These are phyloP conservation scores for Rhyacophila evoluta DNA, from an alignment of 2,888 invertebrate genomes.

Conservation along the genomic window DNA sequence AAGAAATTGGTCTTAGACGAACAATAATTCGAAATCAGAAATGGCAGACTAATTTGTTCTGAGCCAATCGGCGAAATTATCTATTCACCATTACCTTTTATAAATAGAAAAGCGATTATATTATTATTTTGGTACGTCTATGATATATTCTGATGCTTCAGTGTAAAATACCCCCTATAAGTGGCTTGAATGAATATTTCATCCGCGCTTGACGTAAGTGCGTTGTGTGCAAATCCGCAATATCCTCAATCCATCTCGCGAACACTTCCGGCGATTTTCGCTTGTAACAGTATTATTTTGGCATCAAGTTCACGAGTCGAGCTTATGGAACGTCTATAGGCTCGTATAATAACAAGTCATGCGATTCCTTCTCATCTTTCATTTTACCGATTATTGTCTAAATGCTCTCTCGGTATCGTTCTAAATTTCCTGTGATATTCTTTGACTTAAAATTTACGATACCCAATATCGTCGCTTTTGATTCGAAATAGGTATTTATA, in stretches of 20 bases:
- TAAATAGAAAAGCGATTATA: neutral
- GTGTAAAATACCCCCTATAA: neutral
- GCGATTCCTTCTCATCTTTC: no score
- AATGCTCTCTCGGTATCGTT: no score
- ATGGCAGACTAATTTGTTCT: neutral
- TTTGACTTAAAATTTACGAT: no score
- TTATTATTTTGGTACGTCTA: neutral
- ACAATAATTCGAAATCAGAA: neutral
- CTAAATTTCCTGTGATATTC: no score
- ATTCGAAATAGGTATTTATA: no score
- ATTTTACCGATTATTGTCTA: no score
- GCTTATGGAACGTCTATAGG: no score
- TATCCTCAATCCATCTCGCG: neutral
- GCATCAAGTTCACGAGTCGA: neutral
- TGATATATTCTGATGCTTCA: neutral
- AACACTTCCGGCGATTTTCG: neutral
- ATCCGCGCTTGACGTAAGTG: neutral
- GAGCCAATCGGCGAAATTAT: neutral
- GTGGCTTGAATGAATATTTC: neutral
- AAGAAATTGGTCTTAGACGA: neutral
- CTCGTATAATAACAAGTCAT: no score
- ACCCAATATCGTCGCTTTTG: no score
- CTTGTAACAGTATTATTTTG: neutral
- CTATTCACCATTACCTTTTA: neutral
- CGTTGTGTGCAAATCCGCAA: neutral